Percentiles rank a stretch among this genome's conserved stretches.
Evolutionary conservation across 2,113 vertebrate genomes (phyloP).

Genomic region (Aramus guarauna): DNA sequence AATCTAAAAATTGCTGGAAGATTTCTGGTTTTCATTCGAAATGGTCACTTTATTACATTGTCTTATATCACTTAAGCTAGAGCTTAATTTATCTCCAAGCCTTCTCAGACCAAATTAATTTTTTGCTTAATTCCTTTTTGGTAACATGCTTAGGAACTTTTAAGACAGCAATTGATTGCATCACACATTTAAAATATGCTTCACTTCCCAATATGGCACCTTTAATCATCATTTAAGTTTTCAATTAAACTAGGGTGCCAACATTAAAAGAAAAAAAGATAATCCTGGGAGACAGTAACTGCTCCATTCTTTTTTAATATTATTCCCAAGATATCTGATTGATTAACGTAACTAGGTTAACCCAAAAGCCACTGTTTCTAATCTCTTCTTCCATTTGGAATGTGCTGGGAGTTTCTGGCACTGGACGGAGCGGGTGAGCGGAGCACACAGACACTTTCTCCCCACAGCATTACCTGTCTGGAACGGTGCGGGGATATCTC

Average conservation of each 20-base stretch:
- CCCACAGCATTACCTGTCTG: neutral
- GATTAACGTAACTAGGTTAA: neutral
- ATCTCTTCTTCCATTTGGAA: neutral
- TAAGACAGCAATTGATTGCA: conserved; percentile 5
- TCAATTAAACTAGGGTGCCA: conserved; percentile 1
- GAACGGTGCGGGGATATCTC: neutral
- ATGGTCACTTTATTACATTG: neutral
- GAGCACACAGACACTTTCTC: neutral
- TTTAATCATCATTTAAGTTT: conserved; percentile 10
- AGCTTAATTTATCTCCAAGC: neutral
- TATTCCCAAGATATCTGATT: neutral
- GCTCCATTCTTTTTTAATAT: neutral
- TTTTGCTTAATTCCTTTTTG: conserved; percentile 29
- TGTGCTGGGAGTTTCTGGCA: neutral
- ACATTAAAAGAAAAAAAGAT: neutral
- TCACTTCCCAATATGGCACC: neutral
- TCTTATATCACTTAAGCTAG: neutral
- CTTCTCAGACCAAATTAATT: neutral
- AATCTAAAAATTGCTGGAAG: neutral
- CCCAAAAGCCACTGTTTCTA: neutral
- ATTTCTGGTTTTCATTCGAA: neutral
- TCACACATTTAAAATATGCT: neutral
- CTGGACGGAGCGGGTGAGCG: neutral
- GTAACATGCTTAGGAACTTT: neutral
- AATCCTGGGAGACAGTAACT: neutral